Conservation (phyloP, 2,888 invertebrate species). For the Cephus nigrinus region DNA sequence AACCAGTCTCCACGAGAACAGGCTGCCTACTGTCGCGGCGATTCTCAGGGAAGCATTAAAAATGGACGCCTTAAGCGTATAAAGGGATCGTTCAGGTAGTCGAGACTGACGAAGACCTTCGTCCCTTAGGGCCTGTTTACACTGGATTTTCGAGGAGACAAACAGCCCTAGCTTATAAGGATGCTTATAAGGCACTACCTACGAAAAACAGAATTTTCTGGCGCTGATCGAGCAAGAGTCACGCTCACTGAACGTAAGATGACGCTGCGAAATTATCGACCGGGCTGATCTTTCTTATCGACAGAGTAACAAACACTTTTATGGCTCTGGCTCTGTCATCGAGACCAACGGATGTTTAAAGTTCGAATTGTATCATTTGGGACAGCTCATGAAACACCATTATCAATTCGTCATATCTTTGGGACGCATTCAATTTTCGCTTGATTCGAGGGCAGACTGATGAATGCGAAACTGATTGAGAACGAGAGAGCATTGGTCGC, state of each 20-base stretch:
- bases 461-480: not conserved
- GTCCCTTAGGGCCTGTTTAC: not conserved
- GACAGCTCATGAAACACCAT: not conserved
- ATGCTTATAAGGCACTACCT: not conserved
- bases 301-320: not conserved
- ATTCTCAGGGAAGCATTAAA: not conserved
- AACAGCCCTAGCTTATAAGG: not conserved
- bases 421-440: not conserved
- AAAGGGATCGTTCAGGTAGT: not conserved
- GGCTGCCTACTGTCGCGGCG: not conserved
- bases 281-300: not conserved
- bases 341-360: not conserved
- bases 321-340: not conserved
- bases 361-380: not conserved
- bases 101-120: not conserved
- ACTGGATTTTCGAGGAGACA: not conserved
- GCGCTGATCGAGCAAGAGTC: not conserved
- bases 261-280: not conserved
- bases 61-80: not conserved
- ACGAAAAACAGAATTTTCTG: not conserved
- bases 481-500: not conserved
- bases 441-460: not conserved
- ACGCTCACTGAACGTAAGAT: not conserved
- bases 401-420: not conserved
- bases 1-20: not conserved